Percentiles rank a stretch among this genome's conserved stretches.
phyloP scores from a whole-genome alignment of 2,797 vertebrate species.

The Anas bahamensis region DNA sequence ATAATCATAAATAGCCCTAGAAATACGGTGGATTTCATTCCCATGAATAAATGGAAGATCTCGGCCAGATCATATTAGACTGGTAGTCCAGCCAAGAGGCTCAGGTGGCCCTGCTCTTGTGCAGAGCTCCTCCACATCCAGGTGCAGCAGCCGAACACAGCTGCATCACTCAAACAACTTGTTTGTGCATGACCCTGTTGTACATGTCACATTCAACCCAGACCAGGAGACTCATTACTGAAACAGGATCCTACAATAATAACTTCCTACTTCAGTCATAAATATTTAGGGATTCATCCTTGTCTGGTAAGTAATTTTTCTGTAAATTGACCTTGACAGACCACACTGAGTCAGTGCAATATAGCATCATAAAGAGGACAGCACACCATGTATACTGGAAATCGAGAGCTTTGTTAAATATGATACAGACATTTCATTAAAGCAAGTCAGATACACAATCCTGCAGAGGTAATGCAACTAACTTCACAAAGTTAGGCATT shows the following conservation, averaged over 20 bases:
- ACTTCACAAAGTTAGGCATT: rapidly evolving
- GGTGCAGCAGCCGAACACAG: background rate
- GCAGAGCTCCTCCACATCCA: background rate
- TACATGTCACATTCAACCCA: background rate
- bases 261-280: background rate
- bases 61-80: background rate
- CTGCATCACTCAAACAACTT: background rate
- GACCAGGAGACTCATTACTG: background rate
- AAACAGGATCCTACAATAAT: background rate
- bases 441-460: background rate
- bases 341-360: background rate
- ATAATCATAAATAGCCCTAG: background rate
- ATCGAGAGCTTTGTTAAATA: background rate
- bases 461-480: background rate
- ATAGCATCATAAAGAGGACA: background rate
- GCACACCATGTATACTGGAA: background rate
- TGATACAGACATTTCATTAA: background rate
- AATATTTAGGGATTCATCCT: background rate
- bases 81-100: background rate
- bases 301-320: background rate
- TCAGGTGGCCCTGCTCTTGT: background rate
- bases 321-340: background rate
- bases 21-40: background rate
- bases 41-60: background rate
- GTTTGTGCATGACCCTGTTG: background rate